Evolutionary conservation across 1,140 invertebrate genomes (phyloP), one percentile per base, ranked within the genome.

Genomic region (Lasaia peninsularis): DNA sequence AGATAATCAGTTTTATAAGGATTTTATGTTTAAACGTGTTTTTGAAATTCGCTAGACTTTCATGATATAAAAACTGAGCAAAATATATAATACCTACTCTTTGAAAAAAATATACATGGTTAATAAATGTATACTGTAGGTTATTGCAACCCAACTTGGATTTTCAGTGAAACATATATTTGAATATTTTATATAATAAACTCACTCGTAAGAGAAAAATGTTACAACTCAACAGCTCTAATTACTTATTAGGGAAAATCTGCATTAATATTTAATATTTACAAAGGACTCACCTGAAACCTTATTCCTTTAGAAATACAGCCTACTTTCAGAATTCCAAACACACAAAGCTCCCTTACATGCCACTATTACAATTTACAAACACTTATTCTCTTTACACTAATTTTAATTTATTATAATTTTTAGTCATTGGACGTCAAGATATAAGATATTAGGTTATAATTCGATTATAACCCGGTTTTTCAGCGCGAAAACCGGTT

Each of bases 301-400:
- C 37, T 40, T 40, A 40, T 40, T 40, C 37, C 37, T 40, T 14
- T 40, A 10, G 37, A 40, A 40, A 40, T 40, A 40, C 37, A 40
- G 37, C 37, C 37, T 40, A 18, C 37, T 18, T 40, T 40, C 16
- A 48, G 20, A 20, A 44, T 44, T 5, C 40, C 40, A 48, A 10
- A 20, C 16, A 48, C 40, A 21, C 40, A 21, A 48, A 48, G 20
- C 20, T 48, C 20, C 20, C 40, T 18, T 48, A 48, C 40, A 48
- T 48, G 8, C 18, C 20, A 48, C 18, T 20, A 48, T n/a, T 1
- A 16, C 20, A 24, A 20, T 21, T 10, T 21, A 20, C 24, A 28
- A 24, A 2, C 24, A 6, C 24, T 28, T 28, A 7, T 28, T 28
- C 2, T 20, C 18, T 48, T 48, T 21, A 48, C 40, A 48, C 16